A percentile compares a stretch with the other conserved stretches of the same genome.
phyloP scores from a whole-genome alignment of 2,888 invertebrate species.

The Acrobasis suavella region DNA sequence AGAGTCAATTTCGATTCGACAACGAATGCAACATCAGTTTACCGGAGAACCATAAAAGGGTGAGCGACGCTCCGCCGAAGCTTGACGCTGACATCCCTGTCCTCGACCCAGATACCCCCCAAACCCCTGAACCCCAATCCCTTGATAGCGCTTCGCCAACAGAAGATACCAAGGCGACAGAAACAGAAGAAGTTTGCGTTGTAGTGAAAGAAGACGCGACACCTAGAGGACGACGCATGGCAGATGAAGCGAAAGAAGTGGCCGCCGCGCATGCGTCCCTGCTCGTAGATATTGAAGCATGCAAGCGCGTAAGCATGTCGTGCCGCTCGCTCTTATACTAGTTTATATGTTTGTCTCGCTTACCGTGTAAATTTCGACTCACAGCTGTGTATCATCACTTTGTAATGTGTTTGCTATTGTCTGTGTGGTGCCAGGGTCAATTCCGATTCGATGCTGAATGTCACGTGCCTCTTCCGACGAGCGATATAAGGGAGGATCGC shows the following conservation, averaged over 20 bases:
- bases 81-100: constrained; percentile 58
- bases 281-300: constrained; percentile 84
- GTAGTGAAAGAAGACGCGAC: constrained; percentile 75
- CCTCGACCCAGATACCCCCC: constrained; percentile 46
- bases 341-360: constrained; percentile 49
- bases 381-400: constrained; percentile 28
- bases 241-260: constrained; percentile 77
- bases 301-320: constrained; percentile 87
- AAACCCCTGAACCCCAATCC: constrained; percentile 46
- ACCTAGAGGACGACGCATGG: constrained; percentile 69
- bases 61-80: constrained; percentile 86
- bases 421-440: constrained; percentile 87
- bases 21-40: constrained; percentile 99
- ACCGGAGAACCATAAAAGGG: constrained; percentile 99
- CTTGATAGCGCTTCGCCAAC: constrained; percentile 55
- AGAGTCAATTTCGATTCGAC: constrained; percentile 99
- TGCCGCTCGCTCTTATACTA: constrained; percentile 66
- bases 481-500: constrained; percentile 86
- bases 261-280: constrained; percentile 78
- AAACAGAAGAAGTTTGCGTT: constrained; percentile 68
- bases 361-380: constrained; percentile 39
- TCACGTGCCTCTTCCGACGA: constrained; percentile 87
- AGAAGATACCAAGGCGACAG: constrained; percentile 58
- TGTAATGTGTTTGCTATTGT: constrained; percentile 45
- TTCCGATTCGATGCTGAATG: constrained; percentile 95